Conservation (phyloP, 1,140 invertebrate species). For the Venturia canescens region DNA sequence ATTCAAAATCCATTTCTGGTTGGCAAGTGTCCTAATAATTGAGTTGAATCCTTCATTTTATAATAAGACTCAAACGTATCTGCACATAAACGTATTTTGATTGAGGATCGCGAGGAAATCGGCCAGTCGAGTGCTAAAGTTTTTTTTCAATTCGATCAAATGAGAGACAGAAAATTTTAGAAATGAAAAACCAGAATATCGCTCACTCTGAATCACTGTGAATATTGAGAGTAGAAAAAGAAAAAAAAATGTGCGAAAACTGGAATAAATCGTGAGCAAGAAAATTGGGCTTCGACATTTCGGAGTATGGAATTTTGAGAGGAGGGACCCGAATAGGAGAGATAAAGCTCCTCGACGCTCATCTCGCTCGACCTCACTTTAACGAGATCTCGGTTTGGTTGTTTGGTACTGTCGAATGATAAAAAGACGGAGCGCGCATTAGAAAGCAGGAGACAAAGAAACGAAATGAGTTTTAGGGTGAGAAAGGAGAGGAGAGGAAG, state of each 20-base stretch:
- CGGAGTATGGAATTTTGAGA: background rate
- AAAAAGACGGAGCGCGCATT: slow-evolving; percentile 30
- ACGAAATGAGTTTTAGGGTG: background rate
- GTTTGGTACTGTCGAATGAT: slow-evolving; percentile 31
- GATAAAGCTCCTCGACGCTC: slow-evolving; percentile 28
- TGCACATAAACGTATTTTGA: no score
- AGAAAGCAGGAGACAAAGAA: background rate
- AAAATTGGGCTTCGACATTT: background rate
- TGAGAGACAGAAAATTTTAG: no score
- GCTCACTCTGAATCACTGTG: no score
- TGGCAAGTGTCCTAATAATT: no score
- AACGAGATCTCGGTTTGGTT: slow-evolving; percentile 58
- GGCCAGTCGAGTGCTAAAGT: no score
- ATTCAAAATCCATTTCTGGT: no score
- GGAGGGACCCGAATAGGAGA: background rate
- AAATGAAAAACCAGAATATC: no score
- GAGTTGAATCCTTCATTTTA: no score
- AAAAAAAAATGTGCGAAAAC: no score
- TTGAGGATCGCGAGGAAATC: no score
- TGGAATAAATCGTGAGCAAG: background rate
- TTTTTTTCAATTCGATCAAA: no score
- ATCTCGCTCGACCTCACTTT: slow-evolving; percentile 55
- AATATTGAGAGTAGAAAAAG: background rate
- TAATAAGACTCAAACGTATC: no score
- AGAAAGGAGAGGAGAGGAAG: background rate